phyloP scores from a whole-genome alignment of 2,888 invertebrate species.

The Phyto melanocephala region DNA sequence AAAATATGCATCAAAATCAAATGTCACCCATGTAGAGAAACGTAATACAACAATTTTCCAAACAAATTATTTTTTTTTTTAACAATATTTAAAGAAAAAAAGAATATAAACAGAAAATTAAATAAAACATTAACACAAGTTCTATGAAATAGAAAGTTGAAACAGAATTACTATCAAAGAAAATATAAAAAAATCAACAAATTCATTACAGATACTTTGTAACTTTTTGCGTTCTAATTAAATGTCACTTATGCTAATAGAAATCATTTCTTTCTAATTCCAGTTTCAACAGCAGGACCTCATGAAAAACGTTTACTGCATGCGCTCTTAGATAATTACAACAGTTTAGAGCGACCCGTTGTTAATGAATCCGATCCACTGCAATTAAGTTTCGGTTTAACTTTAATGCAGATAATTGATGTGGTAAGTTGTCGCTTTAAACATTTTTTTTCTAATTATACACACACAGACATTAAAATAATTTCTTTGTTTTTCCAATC shows the following conservation, averaged over 20 bases:
- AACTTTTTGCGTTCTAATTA: too few species aligned
- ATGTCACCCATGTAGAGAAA: too few species aligned
- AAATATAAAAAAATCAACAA: too few species aligned
- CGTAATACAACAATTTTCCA: too few species aligned
- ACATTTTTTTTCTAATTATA: background rate
- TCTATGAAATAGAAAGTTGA: too few species aligned
- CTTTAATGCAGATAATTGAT: constrained; percentile 98
- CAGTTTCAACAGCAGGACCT: constrained; percentile 91
- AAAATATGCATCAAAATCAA: too few species aligned
- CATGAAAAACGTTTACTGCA: constrained; percentile 95
- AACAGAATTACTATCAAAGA: too few species aligned
- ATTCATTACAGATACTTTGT: too few species aligned
- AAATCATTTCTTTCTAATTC: constrained; percentile 65
- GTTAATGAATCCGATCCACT: constrained; percentile 97
- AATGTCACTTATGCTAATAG: background rate
- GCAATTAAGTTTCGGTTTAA: constrained; percentile 95
- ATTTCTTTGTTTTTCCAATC: background rate
- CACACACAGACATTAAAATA: background rate
- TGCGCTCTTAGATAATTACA: constrained; percentile 93
- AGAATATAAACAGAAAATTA: too few species aligned
- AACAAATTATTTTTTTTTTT: too few species aligned
- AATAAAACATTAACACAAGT: too few species aligned
- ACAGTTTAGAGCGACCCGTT: constrained; percentile 95
- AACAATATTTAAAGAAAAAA: too few species aligned
- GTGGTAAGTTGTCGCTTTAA: constrained; percentile 84